Percentiles rank a stretch among this genome's conserved stretches.
These are phyloP conservation scores for Podarcis lilfordi DNA, from an alignment of 2,797 vertebrate genomes.

Conservation along the genomic window DNA sequence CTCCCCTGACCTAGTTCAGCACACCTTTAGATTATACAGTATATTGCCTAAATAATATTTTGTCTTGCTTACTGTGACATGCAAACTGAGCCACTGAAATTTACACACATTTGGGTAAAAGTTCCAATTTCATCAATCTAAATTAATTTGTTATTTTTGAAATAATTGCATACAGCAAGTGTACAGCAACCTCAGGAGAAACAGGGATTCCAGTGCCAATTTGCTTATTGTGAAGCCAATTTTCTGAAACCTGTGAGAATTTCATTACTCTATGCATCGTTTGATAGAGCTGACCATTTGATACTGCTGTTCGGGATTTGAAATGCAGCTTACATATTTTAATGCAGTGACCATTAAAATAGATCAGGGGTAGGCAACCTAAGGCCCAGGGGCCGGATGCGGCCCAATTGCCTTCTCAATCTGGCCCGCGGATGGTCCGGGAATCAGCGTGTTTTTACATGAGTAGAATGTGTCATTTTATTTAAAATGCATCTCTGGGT, in stretches of 20 bases:
- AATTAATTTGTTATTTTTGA: neutral
- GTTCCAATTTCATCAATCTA: neutral
- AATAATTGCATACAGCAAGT: neutral
- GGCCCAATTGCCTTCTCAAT: too few relatives aligned
- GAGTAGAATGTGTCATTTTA: too few relatives aligned
- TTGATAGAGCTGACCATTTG: neutral
- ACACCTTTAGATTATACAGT: neutral
- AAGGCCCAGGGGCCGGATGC: too few relatives aligned
- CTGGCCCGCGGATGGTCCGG: too few relatives aligned
- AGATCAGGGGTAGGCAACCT: neutral
- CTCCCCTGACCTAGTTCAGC: neutral
- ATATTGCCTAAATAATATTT: neutral
- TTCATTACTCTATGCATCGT: fast-evolving
- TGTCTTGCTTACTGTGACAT: too few relatives aligned
- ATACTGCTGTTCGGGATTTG: neutral
- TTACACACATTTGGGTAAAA: neutral
- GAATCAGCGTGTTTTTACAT: too few relatives aligned
- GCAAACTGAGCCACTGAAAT: neutral
- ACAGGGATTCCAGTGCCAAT: neutral
- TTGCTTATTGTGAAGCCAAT: neutral
- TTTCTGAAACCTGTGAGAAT: neutral
- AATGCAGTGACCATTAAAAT: slow-evolving; percentile 4
- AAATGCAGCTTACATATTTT: slow-evolving; percentile 4
- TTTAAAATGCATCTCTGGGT: too few relatives aligned
- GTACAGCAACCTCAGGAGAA: neutral